Evolutionary conservation across 1,140 invertebrate genomes (phyloP), one percentile per base, ranked within the genome.

Genomic region (Agraylea sexmaculata): DNA sequence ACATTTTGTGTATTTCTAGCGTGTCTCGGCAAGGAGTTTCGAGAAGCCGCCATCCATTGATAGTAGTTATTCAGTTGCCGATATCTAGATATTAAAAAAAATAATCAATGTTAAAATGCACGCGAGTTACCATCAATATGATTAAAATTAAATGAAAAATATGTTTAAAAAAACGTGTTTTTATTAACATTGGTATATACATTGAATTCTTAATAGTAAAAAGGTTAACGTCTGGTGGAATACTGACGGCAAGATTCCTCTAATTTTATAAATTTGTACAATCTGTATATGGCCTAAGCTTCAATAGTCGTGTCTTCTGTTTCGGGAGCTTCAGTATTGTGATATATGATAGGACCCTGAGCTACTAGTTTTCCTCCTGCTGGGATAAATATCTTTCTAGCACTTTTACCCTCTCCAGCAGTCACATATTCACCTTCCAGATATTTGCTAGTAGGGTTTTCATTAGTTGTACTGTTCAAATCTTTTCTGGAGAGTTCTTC

Each of bases 341-440:
- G 77, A 55, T 78, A 82, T 50, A 82, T 68, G 25, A 76, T 68
- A 11, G 78, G 78, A 15, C 78, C 78, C 2, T 69, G 73, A 25
- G 78, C 78, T 19, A 82, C 74, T 22, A 78, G 47, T 58, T 70
- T 75, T 28, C 74, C 77, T 51, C 75, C 69, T 18, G 60, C 59
- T 4, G 47, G 47, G 4, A 49, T 23, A 29, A 49, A 49, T 23
- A 45, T 37, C 28, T 40, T 41, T 15, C 40, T 45, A 12, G 32
- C 4, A 6, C 10, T 42, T 1, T 1, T n/a, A 3, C 38, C 38
- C 13, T 37, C 42, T 7, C 40, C 30, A 34, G 31, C 43, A 1
- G 28, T 21, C 4, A 49, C 37, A 53, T 34, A 54, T 35, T 44
- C 46, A 28, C 45, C 46, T 23, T 43, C 27, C 13, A 39, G 39